Evolutionary conservation across 2,888 invertebrate genomes (phyloP), one percentile per base, ranked within the genome.

Genomic region (Tortricodes alternella): DNA sequence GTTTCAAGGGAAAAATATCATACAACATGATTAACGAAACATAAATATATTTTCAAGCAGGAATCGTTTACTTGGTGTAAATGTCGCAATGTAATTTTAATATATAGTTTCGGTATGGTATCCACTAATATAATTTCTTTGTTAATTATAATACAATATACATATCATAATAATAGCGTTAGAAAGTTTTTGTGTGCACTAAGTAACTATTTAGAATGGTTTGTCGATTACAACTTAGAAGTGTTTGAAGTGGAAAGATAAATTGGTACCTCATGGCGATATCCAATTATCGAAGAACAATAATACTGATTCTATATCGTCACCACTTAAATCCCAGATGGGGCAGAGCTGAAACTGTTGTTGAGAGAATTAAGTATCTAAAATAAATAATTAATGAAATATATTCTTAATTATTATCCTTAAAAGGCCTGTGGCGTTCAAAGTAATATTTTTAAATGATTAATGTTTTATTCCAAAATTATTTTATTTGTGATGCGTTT

Each of bases 241-340:
- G 48, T 43, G 34, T 39, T 34, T 48, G 5, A 21, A 55, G 48
- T 55, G 55, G 21, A 16, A 2, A 27, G 55, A 55, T 55, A 49
- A 32, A 19, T 13, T 21, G 41, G 49, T 49, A 49, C 48, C 55
- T 55, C 53, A 39, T 18, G 15, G 39, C 19, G 41, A 41, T 34
- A 39, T 43, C 48, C 41, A 21, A 41, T 21, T 27, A 27, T 39
- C 41, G 23, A 7, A 37, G 24, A 41, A 43, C 16, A 29, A 55
- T 11, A 43, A 34, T 24, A 18, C 23, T 27, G 13, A 35, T 38
- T 11, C 11, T 13, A 16, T 38, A 32, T 35, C 8, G 2, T 27
- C 43, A 44, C 44, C n/a, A 29, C 9, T 34, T 23, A 46, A 1
- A 34, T 53, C 39, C 53, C 48, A 48, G 32, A 48, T 2, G 29